Evolutionary conservation across 1,140 invertebrate species (phyloP).

Genomic region (Brachionus angularis): DNA sequence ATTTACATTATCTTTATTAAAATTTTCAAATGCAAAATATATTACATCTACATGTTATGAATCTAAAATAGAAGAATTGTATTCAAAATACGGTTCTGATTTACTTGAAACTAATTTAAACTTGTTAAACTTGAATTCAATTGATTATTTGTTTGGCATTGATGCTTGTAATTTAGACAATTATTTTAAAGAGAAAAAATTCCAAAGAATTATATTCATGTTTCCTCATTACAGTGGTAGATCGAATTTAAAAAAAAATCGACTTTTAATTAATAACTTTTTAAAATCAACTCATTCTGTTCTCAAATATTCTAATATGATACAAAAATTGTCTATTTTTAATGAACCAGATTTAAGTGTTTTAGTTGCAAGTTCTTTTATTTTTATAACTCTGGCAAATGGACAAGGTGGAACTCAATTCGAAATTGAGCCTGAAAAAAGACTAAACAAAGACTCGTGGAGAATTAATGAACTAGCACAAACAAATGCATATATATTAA

Average conservation of each 20-base stretch:
- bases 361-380: conserved; percentile 55
- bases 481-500: conserved; percentile 60
- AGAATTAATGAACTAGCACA: conserved; percentile 64
- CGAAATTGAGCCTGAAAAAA: conserved; percentile 54
- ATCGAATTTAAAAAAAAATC: conserved; percentile 65
- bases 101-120: conserved; percentile 11
- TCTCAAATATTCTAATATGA: neutral
- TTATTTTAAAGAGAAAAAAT: conserved; percentile 50
- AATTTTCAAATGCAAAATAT: conserved; percentile 45
- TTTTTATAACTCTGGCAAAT: conserved; percentile 63
- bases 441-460: conserved; percentile 65
- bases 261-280: conserved; percentile 61
- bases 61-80: conserved; percentile 48
- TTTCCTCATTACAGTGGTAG: conserved; percentile 67
- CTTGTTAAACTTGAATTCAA: neutral
- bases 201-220: conserved; percentile 64
- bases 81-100: conserved; percentile 48
- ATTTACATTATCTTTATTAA: conserved; percentile 59
- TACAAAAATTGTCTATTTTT: conserved; percentile 42
- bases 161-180: conserved; percentile 58
- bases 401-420: conserved; percentile 64
- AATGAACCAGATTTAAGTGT: conserved; percentile 53
- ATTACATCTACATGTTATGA: conserved; percentile 52
- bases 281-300: conserved; percentile 51
- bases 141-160: conserved; percentile 53